These are phyloP conservation scores for Brenthis ino DNA, from an alignment of 2,888 invertebrate genomes.

Conservation along the genomic window DNA sequence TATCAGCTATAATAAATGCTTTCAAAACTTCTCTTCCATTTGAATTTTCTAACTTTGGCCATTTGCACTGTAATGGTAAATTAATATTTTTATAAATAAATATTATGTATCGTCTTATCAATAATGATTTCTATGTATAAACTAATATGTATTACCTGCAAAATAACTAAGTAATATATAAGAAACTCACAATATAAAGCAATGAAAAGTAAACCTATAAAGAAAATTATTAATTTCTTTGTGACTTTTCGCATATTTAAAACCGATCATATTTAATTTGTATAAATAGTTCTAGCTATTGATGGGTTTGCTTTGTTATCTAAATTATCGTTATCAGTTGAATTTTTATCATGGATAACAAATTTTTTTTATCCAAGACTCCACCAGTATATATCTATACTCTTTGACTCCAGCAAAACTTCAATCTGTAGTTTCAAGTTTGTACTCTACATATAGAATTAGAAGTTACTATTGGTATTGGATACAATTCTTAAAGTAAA, in stretches of 20 bases:
- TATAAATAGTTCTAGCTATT: not conserved
- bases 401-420: too few relatives aligned
- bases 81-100: conserved; percentile 56
- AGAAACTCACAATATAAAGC: conserved; percentile 65
- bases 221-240: conserved; percentile 53
- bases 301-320: not conserved
- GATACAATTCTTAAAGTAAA: too few relatives aligned
- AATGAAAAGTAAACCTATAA: conserved; percentile 55
- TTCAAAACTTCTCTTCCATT: conserved; percentile 69
- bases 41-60: conserved; percentile 81
- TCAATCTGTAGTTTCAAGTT: too few relatives aligned
- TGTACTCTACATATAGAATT: too few relatives aligned
- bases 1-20: conserved; percentile 93
- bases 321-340: too few relatives aligned
- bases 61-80: conserved; percentile 83
- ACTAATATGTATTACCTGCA: conserved; percentile 54
- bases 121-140: not conserved
- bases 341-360: too few relatives aligned
- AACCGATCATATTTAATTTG: conserved; percentile 15
- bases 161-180: conserved; percentile 63
- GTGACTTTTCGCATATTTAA: conserved; percentile 57
- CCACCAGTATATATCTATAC: too few relatives aligned
- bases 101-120: not conserved
- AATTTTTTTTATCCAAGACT: too few relatives aligned
- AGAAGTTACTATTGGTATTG: too few relatives aligned